Evolutionary conservation across 2,113 vertebrate species (phyloP), one percentile per base, ranked within the genome.

Genomic region (Amphiprion percula): DNA sequence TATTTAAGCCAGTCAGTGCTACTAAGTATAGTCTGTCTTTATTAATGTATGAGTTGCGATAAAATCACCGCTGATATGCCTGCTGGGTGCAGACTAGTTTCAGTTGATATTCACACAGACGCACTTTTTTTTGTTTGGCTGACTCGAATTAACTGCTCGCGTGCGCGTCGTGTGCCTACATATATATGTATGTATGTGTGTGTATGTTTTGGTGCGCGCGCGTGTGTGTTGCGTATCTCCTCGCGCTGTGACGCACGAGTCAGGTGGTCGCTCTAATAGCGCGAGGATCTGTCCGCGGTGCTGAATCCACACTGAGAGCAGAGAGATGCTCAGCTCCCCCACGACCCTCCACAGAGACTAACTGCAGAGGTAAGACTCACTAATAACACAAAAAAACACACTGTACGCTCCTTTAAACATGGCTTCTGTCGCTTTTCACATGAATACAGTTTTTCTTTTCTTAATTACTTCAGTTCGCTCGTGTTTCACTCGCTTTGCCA

Each of bases 241-340:
- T 59, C 14, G 60, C 26, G 19, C 54, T 60, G 15, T 95, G 94
- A 95, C 94, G 94, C 89, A 93, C 66, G 77, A 82, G 88, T 93
- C 92, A 94, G 83, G 89, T 92, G 94, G 91, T 59, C 23, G 54
- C 74, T 92, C 86, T 85, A 90, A 91, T 87, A 93, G 86, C 76
- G 17, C 24, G 83, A 90, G 93, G 95, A 95, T 95, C 96, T 97
- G 96, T 96, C 96, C 93, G 85, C 88, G 69, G 91, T 93, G 23
- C 87, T 93, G 83, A 91, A 88, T 80, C 63, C 80, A 71, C 77
- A 56, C 28, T 9, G 87, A 75, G 71, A 8, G 23, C 30, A 83
- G 68, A 64, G 93, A 88, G 74, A 92, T 91, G 92, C 79, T 69
- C 78, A 85, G 70, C 21, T 73, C 84, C 47, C 77, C 50, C 77